These are phyloP conservation scores for Holcopasites calliopsidis DNA, from an alignment of 1,140 invertebrate genomes.

Conservation along the genomic window DNA sequence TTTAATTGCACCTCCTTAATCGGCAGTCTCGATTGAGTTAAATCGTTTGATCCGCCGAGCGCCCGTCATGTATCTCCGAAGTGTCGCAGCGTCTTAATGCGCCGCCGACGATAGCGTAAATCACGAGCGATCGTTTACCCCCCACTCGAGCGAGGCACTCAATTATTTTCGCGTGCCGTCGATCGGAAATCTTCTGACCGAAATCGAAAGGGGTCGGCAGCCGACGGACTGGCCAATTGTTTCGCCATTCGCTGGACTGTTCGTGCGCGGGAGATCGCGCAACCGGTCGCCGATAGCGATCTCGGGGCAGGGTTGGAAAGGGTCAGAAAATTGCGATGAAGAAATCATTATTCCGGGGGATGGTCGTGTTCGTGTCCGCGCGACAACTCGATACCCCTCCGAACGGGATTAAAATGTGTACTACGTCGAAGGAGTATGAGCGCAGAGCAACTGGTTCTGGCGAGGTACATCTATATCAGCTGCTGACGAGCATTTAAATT, in stretches of 20 bases:
- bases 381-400: neutral
- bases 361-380: neutral
- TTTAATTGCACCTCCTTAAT: slow-evolving; percentile 21
- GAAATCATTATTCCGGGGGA: slow-evolving; percentile 21
- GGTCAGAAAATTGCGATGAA: slow-evolving; percentile 8
- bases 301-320: neutral
- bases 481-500: neutral
- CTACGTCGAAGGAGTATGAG: neutral
- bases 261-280: neutral
- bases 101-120: slow-evolving; percentile 56
- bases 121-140: slow-evolving; percentile 5
- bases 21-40: slow-evolving; percentile 6
- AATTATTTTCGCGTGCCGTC: slow-evolving; percentile 29
- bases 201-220: too few species aligned
- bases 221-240: neutral
- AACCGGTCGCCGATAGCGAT: slow-evolving; percentile 32
- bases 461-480: neutral
- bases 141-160: neutral
- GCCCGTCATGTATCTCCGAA: slow-evolving; percentile 33
- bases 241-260: neutral
- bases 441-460: neutral
- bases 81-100: slow-evolving; percentile 47
- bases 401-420: neutral
- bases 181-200: slow-evolving; percentile 14
- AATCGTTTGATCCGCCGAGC: slow-evolving; percentile 10